These are phyloP conservation scores for Limnephilus rhombicus DNA, from an alignment of 2,888 invertebrate genomes.

Conservation along the genomic window DNA sequence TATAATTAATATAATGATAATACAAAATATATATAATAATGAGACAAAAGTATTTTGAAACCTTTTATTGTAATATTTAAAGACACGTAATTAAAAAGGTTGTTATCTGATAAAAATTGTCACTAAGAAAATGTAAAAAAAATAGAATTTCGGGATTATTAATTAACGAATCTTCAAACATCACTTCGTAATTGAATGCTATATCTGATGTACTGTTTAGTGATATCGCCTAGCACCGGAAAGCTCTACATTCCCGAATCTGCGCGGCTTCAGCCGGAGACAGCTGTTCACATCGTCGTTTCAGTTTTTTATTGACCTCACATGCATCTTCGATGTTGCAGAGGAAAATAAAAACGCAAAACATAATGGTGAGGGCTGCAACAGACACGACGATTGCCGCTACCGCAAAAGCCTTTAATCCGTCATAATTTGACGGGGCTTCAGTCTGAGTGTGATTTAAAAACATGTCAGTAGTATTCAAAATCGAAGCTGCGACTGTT, in stretches of 20 bases:
- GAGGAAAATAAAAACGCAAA: not conserved
- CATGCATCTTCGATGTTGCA: not conserved
- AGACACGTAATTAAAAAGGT: not conserved
- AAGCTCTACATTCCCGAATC: not conserved
- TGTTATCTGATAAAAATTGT: not conserved
- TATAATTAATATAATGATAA: too few relatives aligned
- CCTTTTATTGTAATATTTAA: not conserved
- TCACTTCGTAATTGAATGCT: not conserved
- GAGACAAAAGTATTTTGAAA: not conserved
- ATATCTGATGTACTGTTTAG: not conserved
- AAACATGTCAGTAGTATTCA: not conserved
- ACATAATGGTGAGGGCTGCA: not conserved
- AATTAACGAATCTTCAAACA: not conserved
- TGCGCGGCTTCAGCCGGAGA: not conserved
- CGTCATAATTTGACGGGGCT: rapidly evolving
- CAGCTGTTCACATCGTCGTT: not conserved
- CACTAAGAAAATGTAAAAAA: not conserved
- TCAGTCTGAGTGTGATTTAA: not conserved
- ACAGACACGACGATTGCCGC: not conserved
- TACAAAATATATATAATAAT: not conserved
- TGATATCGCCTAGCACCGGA: not conserved
- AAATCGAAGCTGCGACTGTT: not conserved
- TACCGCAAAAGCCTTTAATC: not conserved
- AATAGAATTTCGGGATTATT: not conserved
- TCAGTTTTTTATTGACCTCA: not conserved